Conservation (phyloP, 2,113 vertebrate species). For the Phainopepla nitens region DNA sequence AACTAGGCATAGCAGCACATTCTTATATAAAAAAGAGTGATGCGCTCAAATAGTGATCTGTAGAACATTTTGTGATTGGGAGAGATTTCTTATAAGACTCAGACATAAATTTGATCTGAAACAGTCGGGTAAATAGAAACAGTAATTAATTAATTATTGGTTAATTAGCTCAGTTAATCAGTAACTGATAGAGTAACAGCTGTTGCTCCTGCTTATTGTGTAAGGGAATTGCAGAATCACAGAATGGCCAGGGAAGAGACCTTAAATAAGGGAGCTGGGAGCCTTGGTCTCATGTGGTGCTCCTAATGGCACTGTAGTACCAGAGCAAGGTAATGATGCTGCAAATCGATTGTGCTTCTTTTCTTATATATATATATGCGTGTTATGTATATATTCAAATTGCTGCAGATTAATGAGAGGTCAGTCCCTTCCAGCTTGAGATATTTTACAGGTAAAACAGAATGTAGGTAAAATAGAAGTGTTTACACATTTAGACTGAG, state of each 20-base stretch:
- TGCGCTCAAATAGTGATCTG: neutral
- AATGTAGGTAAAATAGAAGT: neutral
- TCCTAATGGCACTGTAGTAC: neutral
- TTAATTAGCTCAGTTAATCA: slow-evolving; percentile 27
- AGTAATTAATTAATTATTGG: neutral
- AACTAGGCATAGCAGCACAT: neutral
- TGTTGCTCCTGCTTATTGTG: neutral
- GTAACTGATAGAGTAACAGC: neutral
- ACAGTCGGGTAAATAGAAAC: neutral
- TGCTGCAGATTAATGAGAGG: neutral
- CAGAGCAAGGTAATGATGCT: neutral
- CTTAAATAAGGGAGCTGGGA: neutral
- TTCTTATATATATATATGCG: neutral
- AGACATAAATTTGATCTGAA: neutral
- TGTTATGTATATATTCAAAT: neutral
- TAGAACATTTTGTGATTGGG: neutral
- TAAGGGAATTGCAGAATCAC: neutral
- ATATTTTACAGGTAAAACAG: neutral
- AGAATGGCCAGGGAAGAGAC: neutral
- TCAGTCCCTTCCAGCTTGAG: neutral
- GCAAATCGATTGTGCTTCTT: neutral
- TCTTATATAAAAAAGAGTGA: neutral
- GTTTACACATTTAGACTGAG: neutral
- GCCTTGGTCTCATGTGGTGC: neutral
- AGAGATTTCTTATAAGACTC: neutral